These are phyloP conservation scores for Ochropacha duplaris DNA, from an alignment of 2,888 invertebrate genomes.

Conservation along the genomic window DNA sequence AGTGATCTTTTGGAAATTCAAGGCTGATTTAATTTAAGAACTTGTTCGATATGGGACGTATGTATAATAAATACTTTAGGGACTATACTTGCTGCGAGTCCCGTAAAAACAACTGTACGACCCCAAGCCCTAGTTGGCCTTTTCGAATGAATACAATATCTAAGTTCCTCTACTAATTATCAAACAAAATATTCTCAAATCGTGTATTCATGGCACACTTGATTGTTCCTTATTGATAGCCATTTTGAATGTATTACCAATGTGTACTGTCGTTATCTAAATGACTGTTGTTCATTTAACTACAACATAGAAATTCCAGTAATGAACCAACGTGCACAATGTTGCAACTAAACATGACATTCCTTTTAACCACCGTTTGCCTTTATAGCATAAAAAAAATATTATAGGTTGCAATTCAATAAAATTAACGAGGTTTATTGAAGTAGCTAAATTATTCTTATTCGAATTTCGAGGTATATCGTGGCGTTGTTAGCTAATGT, in stretches of 20 bases:
- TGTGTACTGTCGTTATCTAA: conserved; percentile 2
- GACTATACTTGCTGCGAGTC: not conserved
- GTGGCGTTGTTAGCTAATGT: not conserved
- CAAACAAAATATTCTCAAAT: conserved; percentile 15
- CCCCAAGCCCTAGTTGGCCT: not conserved
- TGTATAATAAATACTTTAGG: not conserved
- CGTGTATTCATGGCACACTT: not conserved
- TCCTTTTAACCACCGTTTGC: conserved; percentile 39
- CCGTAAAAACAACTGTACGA: not conserved
- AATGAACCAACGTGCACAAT: conserved; percentile 12
- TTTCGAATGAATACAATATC: conserved; percentile 12
- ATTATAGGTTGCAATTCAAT: conserved; percentile 23
- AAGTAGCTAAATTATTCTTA: conserved; percentile 2
- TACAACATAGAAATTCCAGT: conserved; percentile 3
- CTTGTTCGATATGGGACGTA: not conserved
- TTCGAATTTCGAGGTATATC: not conserved
- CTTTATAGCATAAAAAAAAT: conserved; percentile 36
- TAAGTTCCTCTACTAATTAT: conserved; percentile 9
- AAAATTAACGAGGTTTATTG: not conserved
- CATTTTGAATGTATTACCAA: conserved; percentile 1
- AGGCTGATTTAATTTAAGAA: conserved; percentile 3
- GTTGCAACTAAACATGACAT: conserved; percentile 42
- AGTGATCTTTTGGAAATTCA: conserved; percentile 10
- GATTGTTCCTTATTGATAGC: not conserved
- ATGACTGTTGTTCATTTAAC: conserved; percentile 1